phyloP scores from a whole-genome alignment of 2,888 invertebrate genomes.

The Synanthedon vespiformis region DNA sequence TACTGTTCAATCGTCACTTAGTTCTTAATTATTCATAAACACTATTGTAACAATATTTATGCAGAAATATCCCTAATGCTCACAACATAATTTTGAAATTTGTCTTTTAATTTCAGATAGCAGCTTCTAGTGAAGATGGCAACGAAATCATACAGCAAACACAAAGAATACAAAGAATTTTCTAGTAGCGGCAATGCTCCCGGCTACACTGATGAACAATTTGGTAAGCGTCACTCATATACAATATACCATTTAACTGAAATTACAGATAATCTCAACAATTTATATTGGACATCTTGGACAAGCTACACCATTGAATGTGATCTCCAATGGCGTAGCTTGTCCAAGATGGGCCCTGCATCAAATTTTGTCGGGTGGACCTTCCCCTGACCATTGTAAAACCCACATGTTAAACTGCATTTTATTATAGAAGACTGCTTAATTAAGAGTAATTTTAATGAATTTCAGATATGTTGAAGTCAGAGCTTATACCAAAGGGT shows the following conservation, averaged over 20 bases:
- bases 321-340: too few species aligned
- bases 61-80: neutral
- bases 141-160: slow-evolving; percentile 62
- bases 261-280: too few species aligned
- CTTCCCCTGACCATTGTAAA: too few species aligned
- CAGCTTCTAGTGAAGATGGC: slow-evolving; percentile 34
- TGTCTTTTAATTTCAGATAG: slow-evolving; percentile 28
- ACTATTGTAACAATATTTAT: too few species aligned
- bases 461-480: slow-evolving; percentile 56
- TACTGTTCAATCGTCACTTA: too few species aligned
- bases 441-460: neutral
- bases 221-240: slow-evolving; percentile 33
- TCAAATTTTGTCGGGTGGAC: too few species aligned
- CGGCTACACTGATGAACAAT: slow-evolving; percentile 50
- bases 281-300: too few species aligned
- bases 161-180: slow-evolving; percentile 61
- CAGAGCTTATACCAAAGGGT: slow-evolving; percentile 55
- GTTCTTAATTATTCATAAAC: too few species aligned
- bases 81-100: neutral
- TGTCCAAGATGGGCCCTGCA: too few species aligned
- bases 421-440: too few species aligned
- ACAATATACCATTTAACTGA: neutral
- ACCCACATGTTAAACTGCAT: too few species aligned
- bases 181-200: slow-evolving; percentile 49
- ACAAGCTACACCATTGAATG: too few species aligned